A percentile compares a stretch with the other conserved stretches of the same genome.
These are phyloP conservation scores for Enoplosus armatus DNA, from an alignment of 2,797 vertebrate species.

Conservation along the genomic window DNA sequence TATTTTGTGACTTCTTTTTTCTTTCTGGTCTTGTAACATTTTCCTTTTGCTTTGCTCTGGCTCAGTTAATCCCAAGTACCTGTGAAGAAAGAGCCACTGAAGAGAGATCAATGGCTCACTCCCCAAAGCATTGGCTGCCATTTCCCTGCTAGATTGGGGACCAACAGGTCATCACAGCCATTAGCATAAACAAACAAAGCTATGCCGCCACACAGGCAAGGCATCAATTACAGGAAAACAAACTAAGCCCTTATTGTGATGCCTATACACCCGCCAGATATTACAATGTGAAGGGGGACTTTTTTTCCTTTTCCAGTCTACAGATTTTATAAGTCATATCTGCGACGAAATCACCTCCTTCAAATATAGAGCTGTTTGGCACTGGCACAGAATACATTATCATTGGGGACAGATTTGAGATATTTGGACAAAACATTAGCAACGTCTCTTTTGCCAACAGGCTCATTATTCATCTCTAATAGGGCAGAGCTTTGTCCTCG, in stretches of 20 bases:
- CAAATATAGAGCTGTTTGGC: constrained; percentile 74
- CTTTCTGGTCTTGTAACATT: constrained; percentile 37
- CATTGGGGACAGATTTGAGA: constrained; percentile 80
- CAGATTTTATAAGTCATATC: constrained; percentile 72
- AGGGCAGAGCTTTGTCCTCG: constrained; percentile 73
- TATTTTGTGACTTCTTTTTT: constrained; percentile 12
- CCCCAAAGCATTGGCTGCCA: constrained; percentile 82
- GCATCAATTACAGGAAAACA: constrained; percentile 81
- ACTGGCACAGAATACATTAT: constrained; percentile 74
- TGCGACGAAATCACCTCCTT: constrained; percentile 68
- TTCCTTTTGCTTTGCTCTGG: constrained; percentile 69
- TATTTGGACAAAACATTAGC: constrained; percentile 83
- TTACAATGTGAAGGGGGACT: constrained; percentile 35
- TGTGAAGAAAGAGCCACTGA: constrained; percentile 77
- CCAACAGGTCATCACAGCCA: constrained; percentile 83
- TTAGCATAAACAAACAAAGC: constrained; percentile 88
- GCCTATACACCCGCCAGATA: constrained; percentile 61
- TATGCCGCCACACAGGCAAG: constrained; percentile 62
- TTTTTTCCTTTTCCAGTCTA: constrained; percentile 43
- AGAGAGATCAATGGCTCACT: constrained; percentile 82
- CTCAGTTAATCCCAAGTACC: constrained; percentile 74
- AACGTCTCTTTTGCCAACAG: constrained; percentile 78
- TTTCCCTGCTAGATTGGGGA: constrained; percentile 84
- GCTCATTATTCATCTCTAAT: constrained; percentile 82
- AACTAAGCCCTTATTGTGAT: constrained; percentile 74